Evolutionary conservation across 37 sponge, comb jelly and placozoan genomes (phyloP).

Genomic region (Tethya wilhelma): DNA sequence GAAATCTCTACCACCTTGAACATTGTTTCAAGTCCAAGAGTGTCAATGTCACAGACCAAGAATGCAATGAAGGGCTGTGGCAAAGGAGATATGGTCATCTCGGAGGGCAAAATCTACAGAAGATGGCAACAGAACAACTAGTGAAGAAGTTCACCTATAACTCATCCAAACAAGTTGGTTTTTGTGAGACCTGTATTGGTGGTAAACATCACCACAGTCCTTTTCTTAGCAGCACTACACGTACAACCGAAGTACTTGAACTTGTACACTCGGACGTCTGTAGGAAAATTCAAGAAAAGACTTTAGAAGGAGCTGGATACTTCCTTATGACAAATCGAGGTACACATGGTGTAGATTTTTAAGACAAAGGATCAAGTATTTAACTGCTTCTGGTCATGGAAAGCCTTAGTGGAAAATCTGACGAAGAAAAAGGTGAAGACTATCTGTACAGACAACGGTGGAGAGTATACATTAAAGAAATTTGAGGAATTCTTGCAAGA

Average conservation of each 20-base stretch:
- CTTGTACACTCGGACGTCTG: conserved; percentile 55
- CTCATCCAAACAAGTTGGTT: conserved; percentile 32
- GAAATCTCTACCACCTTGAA: conserved; percentile 49
- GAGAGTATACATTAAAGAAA: conserved; percentile 42
- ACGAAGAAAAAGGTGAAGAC: conserved; percentile 30
- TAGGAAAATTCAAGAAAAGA: conserved; percentile 30
- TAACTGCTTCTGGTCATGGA: conserved; percentile 27
- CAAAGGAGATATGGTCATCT: conserved; percentile 61
- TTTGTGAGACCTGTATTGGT: conserved; percentile 49
- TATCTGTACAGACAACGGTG: conserved; percentile 52
- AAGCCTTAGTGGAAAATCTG: conserved; percentile 36
- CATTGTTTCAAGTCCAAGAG: background rate
- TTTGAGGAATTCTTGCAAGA: conserved; percentile 31
- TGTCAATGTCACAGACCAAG: background rate
- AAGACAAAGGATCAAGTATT: conserved; percentile 12
- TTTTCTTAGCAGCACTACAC: conserved; percentile 23
- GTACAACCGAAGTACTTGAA: conserved; percentile 23
- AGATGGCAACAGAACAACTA: conserved; percentile 31
- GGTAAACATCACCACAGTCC: conserved; percentile 42
- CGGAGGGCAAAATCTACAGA: conserved; percentile 10
- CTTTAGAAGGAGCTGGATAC: conserved; percentile 17
- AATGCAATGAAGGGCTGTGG: conserved; percentile 39
- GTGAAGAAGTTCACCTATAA: conserved; percentile 43
- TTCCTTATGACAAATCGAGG: conserved; percentile 40
- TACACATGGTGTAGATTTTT: conserved; percentile 19